A percentile compares a stretch with the other conserved stretches of the same genome.
phyloP scores from a whole-genome alignment of 2,797 vertebrate genomes.

The Neostethus bicornis region DNA sequence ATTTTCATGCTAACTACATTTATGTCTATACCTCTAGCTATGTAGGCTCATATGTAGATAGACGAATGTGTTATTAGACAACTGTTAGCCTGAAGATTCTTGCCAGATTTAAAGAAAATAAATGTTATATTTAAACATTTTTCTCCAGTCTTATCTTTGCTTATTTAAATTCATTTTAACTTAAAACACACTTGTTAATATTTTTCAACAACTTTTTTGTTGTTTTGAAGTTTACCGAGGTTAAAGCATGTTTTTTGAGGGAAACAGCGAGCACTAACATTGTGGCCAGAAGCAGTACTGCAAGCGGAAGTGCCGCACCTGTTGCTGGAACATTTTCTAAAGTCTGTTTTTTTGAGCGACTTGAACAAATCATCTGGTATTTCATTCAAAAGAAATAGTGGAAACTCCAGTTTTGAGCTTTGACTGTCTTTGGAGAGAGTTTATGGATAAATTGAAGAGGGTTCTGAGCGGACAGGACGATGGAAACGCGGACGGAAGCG shows the following conservation, averaged over 20 bases:
- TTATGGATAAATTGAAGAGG: slow-evolving; percentile 89
- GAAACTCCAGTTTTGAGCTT: accelerated
- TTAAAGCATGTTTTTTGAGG: too few species aligned
- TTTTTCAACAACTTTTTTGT: neutral
- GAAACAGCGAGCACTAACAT: slow-evolving; percentile 26
- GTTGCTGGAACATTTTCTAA: slow-evolving; percentile 42
- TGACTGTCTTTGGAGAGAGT: neutral
- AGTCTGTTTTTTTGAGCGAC: neutral
- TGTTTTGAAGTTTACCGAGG: too few species aligned
- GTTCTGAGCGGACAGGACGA: slow-evolving; percentile 85
- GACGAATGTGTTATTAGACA: too few species aligned
- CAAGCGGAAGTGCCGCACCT: slow-evolving; percentile 63
- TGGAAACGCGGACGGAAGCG: slow-evolving; percentile 66
- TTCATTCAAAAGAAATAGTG: neutral
- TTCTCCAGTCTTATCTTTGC: neutral
- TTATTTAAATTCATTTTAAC: neutral
- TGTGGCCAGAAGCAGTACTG: slow-evolving; percentile 33
- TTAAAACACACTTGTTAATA: too few species aligned
- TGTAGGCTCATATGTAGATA: too few species aligned
- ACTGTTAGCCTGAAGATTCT: too few species aligned
- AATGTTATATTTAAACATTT: too few species aligned
- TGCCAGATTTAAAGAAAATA: too few species aligned
- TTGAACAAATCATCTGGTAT: neutral
- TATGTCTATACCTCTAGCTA: too few species aligned
- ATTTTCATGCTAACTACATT: too few species aligned